These are phyloP conservation scores for Oscheius sp. DNA, from an alignment of 1,140 invertebrate species.

Conservation along the genomic window DNA sequence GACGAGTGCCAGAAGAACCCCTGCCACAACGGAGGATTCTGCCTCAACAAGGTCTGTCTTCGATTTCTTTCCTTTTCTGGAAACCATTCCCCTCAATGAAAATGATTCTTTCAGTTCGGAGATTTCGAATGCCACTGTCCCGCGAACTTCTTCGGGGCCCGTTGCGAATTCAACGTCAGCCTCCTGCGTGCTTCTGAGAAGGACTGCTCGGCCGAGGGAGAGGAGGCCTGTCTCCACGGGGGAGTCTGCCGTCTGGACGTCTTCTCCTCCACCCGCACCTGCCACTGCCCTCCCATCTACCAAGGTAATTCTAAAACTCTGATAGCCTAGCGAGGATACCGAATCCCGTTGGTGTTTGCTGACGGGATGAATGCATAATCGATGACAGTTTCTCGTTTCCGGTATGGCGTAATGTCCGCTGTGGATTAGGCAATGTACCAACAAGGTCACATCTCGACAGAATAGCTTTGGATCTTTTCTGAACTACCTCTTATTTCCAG, in stretches of 20 bases:
- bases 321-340: too few relatives aligned
- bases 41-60: too few relatives aligned
- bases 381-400: background rate
- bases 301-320: conserved; percentile 1
- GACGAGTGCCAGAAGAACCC: conserved; percentile 82
- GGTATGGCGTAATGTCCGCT: background rate
- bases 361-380: background rate
- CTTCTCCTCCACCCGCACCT: background rate
- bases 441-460: too few relatives aligned
- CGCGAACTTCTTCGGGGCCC: background rate
- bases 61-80: too few relatives aligned
- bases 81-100: too few relatives aligned
- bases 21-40: conserved; percentile 77
- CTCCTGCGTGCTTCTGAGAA: conserved; percentile 77
- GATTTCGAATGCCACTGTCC: background rate
- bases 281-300: background rate
- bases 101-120: background rate
- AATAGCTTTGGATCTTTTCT: too few relatives aligned
- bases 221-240: background rate
- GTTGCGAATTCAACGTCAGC: conserved; percentile 58
- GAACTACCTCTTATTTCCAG: background rate
- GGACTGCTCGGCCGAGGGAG: conserved; percentile 46
- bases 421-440: too few relatives aligned
- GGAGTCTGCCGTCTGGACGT: background rate
- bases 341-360: background rate